Percentiles rank a stretch among this genome's conserved stretches.
phyloP scores from a whole-genome alignment of 2,113 vertebrate species.

The Perognathus longimembris region DNA sequence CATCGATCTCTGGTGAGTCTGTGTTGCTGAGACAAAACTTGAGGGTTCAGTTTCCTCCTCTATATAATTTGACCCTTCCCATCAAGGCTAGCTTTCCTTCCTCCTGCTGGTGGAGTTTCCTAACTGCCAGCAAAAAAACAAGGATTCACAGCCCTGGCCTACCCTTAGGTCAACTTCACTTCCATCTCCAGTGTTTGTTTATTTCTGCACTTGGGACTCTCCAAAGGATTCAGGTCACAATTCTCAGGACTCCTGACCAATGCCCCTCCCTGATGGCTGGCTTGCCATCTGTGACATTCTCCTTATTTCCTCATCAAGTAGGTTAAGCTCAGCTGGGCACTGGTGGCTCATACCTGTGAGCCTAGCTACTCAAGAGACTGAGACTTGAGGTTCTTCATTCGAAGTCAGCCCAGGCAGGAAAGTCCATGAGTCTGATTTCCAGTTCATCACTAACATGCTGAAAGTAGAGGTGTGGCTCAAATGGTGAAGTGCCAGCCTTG shows the following conservation, averaged over 20 bases:
- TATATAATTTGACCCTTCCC: not conserved
- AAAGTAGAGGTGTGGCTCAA: no score
- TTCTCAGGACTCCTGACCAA: not conserved
- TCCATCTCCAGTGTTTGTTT: not conserved
- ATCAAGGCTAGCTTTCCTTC: not conserved
- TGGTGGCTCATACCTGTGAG: no score
- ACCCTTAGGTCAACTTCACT: not conserved
- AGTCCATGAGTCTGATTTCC: no score
- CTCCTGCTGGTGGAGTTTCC: not conserved
- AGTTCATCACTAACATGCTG: no score
- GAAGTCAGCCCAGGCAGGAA: no score
- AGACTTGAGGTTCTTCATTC: no score
- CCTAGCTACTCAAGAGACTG: no score
- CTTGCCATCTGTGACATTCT: not conserved
- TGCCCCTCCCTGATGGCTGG: not conserved
- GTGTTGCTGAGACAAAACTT: not conserved
- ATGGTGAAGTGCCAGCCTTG: no score
- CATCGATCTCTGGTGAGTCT: not conserved
- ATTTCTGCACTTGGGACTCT: not conserved
- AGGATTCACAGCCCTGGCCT: not conserved
- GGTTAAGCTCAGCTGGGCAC: no score
- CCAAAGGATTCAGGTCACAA: not conserved
- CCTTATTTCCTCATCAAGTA: not conserved
- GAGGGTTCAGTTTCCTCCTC: not conserved
- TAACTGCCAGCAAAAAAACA: not conserved